Evolutionary conservation across 2,797 vertebrate genomes (phyloP).

Genomic region (Allobates femoralis): DNA sequence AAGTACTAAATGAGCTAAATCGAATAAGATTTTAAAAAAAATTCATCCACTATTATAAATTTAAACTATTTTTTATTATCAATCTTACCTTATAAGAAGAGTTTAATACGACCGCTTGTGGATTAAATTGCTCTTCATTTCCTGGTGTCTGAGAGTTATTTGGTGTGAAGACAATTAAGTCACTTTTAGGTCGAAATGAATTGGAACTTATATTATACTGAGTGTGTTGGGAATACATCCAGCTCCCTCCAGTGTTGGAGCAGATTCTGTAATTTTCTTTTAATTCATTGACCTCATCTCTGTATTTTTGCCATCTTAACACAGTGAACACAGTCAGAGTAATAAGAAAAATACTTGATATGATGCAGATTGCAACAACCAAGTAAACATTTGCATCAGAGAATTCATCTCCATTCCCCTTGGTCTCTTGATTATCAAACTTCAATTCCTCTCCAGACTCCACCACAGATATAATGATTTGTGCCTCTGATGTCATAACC

Average conservation of each 20-base stretch:
- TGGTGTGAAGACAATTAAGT: slow-evolving; percentile 67
- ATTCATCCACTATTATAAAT: no score
- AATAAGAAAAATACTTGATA: slow-evolving; percentile 81
- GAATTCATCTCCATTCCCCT: slow-evolving; percentile 51
- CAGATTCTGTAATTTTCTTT: slow-evolving; percentile 52
- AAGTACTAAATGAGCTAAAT: no score
- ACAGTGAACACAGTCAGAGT: slow-evolving; percentile 81
- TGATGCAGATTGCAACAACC: slow-evolving; percentile 78
- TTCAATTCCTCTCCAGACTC: slow-evolving; percentile 33
- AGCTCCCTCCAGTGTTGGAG: slow-evolving; percentile 42
- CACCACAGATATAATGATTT: slow-evolving; percentile 66
- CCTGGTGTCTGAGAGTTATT: slow-evolving; percentile 25
- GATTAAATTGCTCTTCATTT: background rate
- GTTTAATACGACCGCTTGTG: background rate
- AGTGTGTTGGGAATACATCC: slow-evolving; percentile 50
- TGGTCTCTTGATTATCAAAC: slow-evolving; percentile 12
- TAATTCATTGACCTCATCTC: slow-evolving; percentile 54
- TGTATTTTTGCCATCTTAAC: slow-evolving; percentile 78
- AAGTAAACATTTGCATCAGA: slow-evolving; percentile 73
- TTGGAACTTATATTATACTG: slow-evolving; percentile 54
- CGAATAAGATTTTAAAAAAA: no score
- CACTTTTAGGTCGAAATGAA: slow-evolving; percentile 15
- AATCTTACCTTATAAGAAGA: background rate
- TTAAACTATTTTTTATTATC: background rate
- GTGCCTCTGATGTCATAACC: slow-evolving; percentile 76